Conservation (phyloP, 2,888 invertebrate species). For the Alitta virens region DNA sequence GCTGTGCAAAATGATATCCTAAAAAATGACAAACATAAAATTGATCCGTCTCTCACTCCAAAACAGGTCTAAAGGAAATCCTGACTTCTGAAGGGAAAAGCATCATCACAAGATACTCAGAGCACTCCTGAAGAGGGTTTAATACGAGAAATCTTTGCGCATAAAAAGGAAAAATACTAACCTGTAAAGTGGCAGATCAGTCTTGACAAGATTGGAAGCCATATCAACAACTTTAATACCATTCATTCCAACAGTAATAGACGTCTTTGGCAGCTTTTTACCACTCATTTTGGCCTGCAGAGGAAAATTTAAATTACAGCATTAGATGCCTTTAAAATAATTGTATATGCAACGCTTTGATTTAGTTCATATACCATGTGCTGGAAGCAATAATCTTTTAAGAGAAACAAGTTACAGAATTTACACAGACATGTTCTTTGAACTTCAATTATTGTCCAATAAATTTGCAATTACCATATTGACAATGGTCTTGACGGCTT, state of each 20-base stretch:
- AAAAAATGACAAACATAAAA: conserved; percentile 42
- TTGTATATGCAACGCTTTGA: too few species aligned
- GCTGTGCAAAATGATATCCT: conserved; percentile 90
- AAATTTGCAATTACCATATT: too few species aligned
- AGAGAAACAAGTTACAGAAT: too few species aligned
- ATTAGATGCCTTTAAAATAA: too few species aligned
- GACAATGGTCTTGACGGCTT: conserved; percentile 79
- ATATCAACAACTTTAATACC: conserved; percentile 76
- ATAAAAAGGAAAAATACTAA: too few species aligned
- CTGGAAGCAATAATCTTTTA: too few species aligned
- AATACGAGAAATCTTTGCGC: too few species aligned
- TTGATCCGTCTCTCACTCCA: neutral
- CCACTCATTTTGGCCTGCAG: conserved; percentile 64
- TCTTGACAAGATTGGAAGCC: conserved; percentile 68
- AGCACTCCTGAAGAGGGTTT: neutral
- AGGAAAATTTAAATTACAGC: too few species aligned
- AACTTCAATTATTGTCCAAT: too few species aligned
- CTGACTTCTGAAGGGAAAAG: neutral
- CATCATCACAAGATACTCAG: neutral
- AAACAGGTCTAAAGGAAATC: neutral
- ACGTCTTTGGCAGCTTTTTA: conserved; percentile 66
- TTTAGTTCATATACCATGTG: too few species aligned
- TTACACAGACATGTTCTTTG: too few species aligned
- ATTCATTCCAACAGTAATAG: conserved; percentile 71
- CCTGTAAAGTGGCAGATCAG: conserved; percentile 84